A percentile compares a stretch with the other conserved stretches of the same genome.
Evolutionary conservation across 2,113 vertebrate genomes (phyloP).

Genomic region (Riparia riparia): DNA sequence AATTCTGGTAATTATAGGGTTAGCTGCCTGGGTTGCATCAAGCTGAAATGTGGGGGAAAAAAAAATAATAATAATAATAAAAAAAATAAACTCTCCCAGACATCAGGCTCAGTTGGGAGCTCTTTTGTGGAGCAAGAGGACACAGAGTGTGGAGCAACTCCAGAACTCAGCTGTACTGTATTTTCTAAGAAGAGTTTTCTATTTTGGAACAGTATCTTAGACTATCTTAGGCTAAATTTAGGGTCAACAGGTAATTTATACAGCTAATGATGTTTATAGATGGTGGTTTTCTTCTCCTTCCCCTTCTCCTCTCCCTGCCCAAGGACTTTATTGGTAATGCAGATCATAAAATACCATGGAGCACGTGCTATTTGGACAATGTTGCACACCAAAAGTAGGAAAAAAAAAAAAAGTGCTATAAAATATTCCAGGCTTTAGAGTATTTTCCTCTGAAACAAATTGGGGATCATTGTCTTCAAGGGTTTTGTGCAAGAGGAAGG

Average conservation of each 20-base stretch:
- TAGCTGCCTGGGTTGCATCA: not conserved
- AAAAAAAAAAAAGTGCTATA: not conserved
- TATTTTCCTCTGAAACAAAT: not conserved
- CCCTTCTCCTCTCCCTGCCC: not conserved
- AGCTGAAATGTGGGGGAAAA: not conserved
- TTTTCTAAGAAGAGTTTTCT: not conserved
- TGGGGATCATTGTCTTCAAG: not conserved
- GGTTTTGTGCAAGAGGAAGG: not conserved
- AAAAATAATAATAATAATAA: not conserved
- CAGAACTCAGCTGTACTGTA: not conserved
- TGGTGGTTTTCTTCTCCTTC: not conserved
- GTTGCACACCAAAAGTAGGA: not conserved
- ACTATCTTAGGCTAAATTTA: not conserved
- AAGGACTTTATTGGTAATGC: not conserved
- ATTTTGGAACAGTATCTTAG: not conserved
- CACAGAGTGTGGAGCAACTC: fast-evolving
- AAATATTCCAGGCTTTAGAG: not conserved
- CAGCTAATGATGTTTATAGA: not conserved
- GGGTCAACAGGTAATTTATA: not conserved
- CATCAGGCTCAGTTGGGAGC: not conserved
- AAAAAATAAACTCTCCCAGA: not conserved
- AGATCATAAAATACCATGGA: not conserved
- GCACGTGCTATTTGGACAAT: not conserved
- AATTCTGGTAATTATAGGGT: not conserved
- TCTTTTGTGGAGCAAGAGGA: not conserved